These are phyloP conservation scores for Oncorhynchus masou DNA, from an alignment of 2,113 vertebrate species.

Conservation along the genomic window DNA sequence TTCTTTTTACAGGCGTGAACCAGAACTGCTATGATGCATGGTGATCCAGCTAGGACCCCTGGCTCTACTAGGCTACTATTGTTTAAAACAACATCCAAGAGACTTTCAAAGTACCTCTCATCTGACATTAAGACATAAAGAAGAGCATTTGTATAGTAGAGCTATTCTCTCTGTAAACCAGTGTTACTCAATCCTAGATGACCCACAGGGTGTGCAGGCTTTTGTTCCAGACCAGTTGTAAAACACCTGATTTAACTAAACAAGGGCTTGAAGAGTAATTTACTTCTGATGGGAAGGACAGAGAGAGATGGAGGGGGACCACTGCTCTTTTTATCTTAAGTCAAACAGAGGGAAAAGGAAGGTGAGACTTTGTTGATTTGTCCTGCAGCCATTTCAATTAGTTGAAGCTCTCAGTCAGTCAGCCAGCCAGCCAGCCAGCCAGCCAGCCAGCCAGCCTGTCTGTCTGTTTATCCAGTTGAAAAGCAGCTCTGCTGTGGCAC, in stretches of 20 bases:
- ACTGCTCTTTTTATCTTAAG: too few relatives aligned
- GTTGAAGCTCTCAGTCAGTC: background rate
- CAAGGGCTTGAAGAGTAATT: too few relatives aligned
- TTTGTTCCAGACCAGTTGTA: too few relatives aligned
- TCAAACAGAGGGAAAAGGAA: background rate
- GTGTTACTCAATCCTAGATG: too few relatives aligned
- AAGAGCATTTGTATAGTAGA: too few relatives aligned
- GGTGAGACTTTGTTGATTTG: conserved; percentile 48
- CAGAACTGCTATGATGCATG: background rate
- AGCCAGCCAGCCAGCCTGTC: background rate
- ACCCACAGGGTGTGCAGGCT: too few relatives aligned
- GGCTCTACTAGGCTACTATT: background rate
- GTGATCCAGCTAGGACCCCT: background rate
- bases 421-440: too few relatives aligned
- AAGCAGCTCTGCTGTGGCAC: background rate
- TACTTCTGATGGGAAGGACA: too few relatives aligned
- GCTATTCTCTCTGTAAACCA: too few relatives aligned
- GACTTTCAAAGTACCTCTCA: too few relatives aligned
- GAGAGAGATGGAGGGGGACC: background rate
- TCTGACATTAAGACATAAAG: too few relatives aligned
- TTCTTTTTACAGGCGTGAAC: background rate
- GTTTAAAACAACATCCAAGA: background rate
- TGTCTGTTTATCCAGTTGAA: background rate
- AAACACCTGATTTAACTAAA: too few relatives aligned
- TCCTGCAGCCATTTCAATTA: conserved; percentile 27